phyloP scores from a whole-genome alignment of 2,888 invertebrate species.

The Zonitis immaculata region DNA sequence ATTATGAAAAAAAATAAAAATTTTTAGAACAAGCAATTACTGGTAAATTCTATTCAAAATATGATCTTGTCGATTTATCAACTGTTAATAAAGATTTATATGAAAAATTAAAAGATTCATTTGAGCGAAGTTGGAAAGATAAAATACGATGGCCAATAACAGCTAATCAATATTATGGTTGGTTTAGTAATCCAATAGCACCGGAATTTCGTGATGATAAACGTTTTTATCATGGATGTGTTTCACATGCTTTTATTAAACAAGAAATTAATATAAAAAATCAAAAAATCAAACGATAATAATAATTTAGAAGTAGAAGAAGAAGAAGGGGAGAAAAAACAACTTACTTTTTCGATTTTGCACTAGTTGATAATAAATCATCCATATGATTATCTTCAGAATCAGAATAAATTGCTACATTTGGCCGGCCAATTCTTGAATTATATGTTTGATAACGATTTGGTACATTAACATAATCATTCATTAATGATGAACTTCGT shows the following conservation, averaged over 20 bases:
- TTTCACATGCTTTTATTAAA: neutral
- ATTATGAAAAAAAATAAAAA: no score
- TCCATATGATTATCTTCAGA: conserved; percentile 41
- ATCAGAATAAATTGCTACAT: conserved; percentile 41
- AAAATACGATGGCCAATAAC: neutral
- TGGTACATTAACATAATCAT: conserved; percentile 45
- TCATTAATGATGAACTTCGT: conserved; percentile 40
- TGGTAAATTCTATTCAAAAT: neutral
- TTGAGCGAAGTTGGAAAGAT: neutral
- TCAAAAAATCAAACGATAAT: neutral
- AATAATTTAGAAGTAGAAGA: no score
- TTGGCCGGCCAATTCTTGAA: conserved; percentile 39
- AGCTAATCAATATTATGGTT: neutral
- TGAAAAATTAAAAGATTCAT: neutral
- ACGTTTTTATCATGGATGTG: neutral
- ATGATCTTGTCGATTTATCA: neutral
- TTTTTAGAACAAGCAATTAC: neutral
- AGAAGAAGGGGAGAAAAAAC: conserved; percentile 7
- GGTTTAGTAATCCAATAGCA: neutral
- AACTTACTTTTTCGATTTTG: conserved; percentile 45
- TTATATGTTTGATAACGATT: conserved; percentile 46
- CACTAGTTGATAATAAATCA: conserved; percentile 41
- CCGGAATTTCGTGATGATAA: neutral
- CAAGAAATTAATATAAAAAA: neutral
- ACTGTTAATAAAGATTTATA: neutral